phyloP scores from a whole-genome alignment of 2,797 vertebrate genomes.

The Antennarius maculatus region DNA sequence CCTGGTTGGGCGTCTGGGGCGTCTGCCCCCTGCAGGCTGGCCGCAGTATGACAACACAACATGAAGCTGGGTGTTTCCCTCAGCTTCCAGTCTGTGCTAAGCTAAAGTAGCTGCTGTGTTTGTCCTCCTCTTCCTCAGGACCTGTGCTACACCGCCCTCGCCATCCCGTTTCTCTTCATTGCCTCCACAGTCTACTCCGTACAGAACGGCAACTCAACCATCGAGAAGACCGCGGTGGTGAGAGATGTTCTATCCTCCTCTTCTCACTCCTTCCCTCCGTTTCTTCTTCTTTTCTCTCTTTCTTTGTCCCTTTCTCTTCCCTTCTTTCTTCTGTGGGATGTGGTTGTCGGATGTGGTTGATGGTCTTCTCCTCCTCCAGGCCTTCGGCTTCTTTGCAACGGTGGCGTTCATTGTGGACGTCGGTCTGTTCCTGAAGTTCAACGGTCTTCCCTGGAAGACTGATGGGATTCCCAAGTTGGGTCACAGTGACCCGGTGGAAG shows the following conservation, averaged over 20 bases:
- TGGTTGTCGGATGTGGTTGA: no score
- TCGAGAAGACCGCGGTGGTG: conserved; percentile 81
- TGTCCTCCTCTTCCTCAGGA: conserved; percentile 75
- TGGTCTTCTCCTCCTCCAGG: conserved; percentile 64
- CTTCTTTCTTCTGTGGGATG: background rate
- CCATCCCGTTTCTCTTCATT: conserved; percentile 69
- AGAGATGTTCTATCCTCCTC: conserved; percentile 15
- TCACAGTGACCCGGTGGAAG: fast-evolving
- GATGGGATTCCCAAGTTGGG: background rate
- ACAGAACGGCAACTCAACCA: conserved; percentile 39
- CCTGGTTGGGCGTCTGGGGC: no score
- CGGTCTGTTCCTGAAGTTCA: fast-evolving
- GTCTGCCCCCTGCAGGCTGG: no score
- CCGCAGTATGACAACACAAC: no score
- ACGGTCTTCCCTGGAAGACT: conserved; percentile 25
- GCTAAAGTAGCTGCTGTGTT: background rate
- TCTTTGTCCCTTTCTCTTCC: background rate
- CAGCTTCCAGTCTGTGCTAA: no score
- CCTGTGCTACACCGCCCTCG: conserved; percentile 60
- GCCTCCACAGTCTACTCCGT: conserved; percentile 78
- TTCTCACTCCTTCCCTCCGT: no score
- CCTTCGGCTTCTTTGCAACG: conserved; percentile 85
- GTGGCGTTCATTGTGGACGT: conserved; percentile 71
- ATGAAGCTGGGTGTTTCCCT: no score
- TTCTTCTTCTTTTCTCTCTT: no score